Evolutionary conservation across 2,888 invertebrate genomes (phyloP).

Genomic region (Heteromurus nitidus): DNA sequence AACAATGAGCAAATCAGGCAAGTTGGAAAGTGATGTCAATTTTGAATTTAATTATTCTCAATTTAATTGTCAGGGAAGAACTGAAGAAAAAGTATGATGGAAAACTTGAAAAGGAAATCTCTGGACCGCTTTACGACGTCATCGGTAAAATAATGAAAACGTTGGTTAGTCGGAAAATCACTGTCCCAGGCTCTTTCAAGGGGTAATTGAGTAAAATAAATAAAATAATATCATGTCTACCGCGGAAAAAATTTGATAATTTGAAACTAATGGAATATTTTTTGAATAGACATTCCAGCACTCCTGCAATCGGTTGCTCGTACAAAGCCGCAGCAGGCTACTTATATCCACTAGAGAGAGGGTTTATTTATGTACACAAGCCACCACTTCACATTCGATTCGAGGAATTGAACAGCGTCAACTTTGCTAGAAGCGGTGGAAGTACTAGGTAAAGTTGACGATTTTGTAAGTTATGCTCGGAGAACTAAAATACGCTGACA

Average conservation of each 20-base stretch:
- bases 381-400: conserved; percentile 98
- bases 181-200: conserved; percentile 93
- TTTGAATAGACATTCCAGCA: conserved; percentile 82
- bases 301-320: conserved; percentile 94
- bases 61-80: conserved; percentile 82
- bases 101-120: conserved; percentile 91
- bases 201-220: conserved; percentile 80
- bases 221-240: no score
- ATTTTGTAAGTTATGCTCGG: no score
- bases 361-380: conserved; percentile 97
- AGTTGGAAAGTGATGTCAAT: background rate
- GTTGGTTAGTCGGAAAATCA: conserved; percentile 94
- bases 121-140: conserved; percentile 95
- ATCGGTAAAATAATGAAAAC: conserved; percentile 97
- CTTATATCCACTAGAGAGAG: conserved; percentile 96
- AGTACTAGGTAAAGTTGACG: conserved; percentile 81
- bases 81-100: conserved; percentile 94
- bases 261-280: no score
- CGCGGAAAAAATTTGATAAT: no score
- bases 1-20: no score
- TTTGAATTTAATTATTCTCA: background rate
- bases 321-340: conserved; percentile 98
- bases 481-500: no score
- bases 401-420: conserved; percentile 95
- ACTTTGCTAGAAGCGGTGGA: conserved; percentile 96